Percentiles rank a stretch among this genome's conserved stretches.
phyloP scores from a whole-genome alignment of 2,113 vertebrate species.

The Brachypodius melanocephalos region DNA sequence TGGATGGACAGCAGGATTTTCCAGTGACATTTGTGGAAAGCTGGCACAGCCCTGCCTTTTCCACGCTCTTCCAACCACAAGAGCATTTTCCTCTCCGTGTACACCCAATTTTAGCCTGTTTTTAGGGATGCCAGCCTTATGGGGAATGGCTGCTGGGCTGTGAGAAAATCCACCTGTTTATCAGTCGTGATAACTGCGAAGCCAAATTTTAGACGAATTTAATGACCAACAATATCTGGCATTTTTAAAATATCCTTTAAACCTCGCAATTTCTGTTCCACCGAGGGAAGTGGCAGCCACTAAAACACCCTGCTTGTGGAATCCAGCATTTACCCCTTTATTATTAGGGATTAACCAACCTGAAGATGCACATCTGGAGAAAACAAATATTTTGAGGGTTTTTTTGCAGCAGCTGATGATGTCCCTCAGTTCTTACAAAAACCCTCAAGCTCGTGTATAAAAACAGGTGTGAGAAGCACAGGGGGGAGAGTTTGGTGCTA shows the following conservation, averaged over 20 bases:
- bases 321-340: background rate
- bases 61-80: background rate
- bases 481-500: background rate
- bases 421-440: background rate
- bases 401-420: background rate
- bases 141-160: background rate
- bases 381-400: background rate
- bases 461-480: background rate
- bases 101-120: background rate
- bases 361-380: background rate
- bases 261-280: background rate
- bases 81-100: background rate
- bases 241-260: background rate
- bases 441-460: accelerated
- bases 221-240: background rate
- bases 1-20: background rate
- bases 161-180: background rate
- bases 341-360: background rate
- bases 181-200: background rate
- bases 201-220: background rate
- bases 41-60: background rate
- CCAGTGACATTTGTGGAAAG: background rate
- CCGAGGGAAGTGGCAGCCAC: background rate
- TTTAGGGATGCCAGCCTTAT: background rate
- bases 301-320: background rate